Evolutionary conservation across 1,140 invertebrate species (phyloP), one percentile per base, ranked within the genome.

Genomic region (Augochlora pura): DNA sequence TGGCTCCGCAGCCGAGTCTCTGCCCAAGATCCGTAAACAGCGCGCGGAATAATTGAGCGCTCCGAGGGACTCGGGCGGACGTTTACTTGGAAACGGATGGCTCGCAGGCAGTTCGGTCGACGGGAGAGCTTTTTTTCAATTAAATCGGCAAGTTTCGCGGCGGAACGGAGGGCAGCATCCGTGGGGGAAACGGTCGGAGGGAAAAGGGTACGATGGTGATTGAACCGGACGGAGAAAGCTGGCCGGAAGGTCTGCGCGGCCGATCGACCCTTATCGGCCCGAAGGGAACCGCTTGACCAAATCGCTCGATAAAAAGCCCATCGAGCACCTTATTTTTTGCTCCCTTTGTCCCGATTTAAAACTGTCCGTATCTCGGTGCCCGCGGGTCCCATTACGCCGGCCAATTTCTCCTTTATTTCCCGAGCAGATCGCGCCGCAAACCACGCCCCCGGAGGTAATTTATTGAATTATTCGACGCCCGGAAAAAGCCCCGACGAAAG

Each of bases 231-330:
- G 32, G 49, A n/a, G 32, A 54, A 75, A 62, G 54, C n/a, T 64
- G 7, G 27, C n/a, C 32, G 68, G 18, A 66, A 39, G 52, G 42
- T 42, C 16, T 18, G 21, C 23, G 25, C 42, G 75, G 66, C 81
- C 84, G 79, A 89, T 89, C 80, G 85, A 84, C 83, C 82, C 85
- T 91, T 92, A 92, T 91, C 89, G 85, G 68, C 83, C 89, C 89
- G 59, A 81, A 72, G 90, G 91, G 89, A 90, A 88, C 87, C 83
- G 84, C 90, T 91, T 88, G 87, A 89, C 88, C 87, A 88, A 91
- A 91, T 88, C 84, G 87, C 81, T 88, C 89, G 87, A 89, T 89
- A 89, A 91, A 91, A 90, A 88, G 78, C 82, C 88, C 85, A 88
- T 90, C 85, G 76, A 79, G 78, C 86, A 83, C 76, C 83, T 85